Conservation (phyloP, 2,888 invertebrate genomes). For the Portevinia maculata region DNA sequence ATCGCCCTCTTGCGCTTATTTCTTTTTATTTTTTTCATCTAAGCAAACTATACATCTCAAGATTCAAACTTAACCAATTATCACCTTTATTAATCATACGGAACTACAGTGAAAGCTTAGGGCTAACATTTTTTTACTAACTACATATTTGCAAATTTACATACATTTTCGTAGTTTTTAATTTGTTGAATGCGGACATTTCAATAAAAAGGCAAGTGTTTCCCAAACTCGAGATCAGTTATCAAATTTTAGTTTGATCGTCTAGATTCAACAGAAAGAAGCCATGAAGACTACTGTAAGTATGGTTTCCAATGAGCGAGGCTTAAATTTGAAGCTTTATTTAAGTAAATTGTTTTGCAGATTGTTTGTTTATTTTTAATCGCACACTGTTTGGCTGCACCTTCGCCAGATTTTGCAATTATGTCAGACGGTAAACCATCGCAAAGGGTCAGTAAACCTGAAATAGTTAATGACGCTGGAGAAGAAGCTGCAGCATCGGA, state of each 20-base stretch:
- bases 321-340: not conserved
- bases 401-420: not conserved
- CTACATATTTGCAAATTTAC: not conserved
- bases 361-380: slow-evolving; percentile 25
- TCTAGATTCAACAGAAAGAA: slow-evolving; percentile 8
- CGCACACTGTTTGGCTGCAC: slow-evolving; percentile 36
- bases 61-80: slow-evolving; percentile 18
- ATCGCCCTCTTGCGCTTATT: not conserved
- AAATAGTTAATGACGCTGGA: not conserved
- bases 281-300: slow-evolving; percentile 58
- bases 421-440: not conserved
- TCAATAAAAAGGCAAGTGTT: slow-evolving; percentile 27
- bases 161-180: not conserved
- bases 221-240: slow-evolving; percentile 6
- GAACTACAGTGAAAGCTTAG: slow-evolving; percentile 9
- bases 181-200: not conserved
- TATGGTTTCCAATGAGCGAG: not conserved
- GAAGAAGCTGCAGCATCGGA: not conserved
- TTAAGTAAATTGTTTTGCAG: slow-evolving; percentile 24
- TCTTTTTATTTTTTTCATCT: not conserved
- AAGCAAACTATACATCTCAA: too few relatives aligned
- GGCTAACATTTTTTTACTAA: slow-evolving; percentile 3
- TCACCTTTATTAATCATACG: not conserved
- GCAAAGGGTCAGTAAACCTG: not conserved
- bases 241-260: not conserved